These are phyloP conservation scores for Aviceda subcristata DNA, from an alignment of 2,113 vertebrate species.

Conservation along the genomic window DNA sequence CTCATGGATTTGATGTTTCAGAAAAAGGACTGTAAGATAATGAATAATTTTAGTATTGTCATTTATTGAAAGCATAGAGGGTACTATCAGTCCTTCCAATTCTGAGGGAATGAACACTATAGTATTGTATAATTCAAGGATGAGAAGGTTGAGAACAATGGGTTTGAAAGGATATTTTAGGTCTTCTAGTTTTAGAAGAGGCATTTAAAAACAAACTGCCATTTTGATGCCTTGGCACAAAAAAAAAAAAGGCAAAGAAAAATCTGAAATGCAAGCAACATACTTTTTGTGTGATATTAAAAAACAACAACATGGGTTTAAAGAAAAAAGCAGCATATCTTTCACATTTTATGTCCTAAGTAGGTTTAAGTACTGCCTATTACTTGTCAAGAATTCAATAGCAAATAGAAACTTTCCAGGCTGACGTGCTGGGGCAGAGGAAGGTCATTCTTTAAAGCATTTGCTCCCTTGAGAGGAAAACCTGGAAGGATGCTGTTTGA, in stretches of 20 bases:
- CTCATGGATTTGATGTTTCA: neutral
- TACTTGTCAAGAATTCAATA: constrained; percentile 67
- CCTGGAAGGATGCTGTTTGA: constrained; percentile 70
- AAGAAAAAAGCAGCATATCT: neutral
- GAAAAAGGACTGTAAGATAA: neutral
- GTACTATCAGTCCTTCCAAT: neutral
- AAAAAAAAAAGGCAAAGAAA: neutral
- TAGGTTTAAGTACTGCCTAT: constrained; percentile 60
- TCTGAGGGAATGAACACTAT: neutral
- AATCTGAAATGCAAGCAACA: neutral
- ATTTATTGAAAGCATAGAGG: neutral
- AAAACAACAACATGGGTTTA: neutral
- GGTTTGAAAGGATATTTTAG: neutral
- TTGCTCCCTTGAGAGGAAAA: constrained; percentile 67
- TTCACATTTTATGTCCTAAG: constrained; percentile 53
- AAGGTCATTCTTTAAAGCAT: constrained; percentile 70
- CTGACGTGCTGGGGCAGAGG: constrained; percentile 52
- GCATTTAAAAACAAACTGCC: neutral
- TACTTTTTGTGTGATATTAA: neutral
- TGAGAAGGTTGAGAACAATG: neutral
- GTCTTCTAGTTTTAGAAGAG: neutral
- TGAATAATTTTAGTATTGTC: neutral
- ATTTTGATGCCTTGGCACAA: neutral
- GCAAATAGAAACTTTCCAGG: constrained; percentile 68
- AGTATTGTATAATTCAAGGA: neutral